Evolutionary conservation across 2,888 invertebrate species (phyloP).

Genomic region (Napeogenes inachia): DNA sequence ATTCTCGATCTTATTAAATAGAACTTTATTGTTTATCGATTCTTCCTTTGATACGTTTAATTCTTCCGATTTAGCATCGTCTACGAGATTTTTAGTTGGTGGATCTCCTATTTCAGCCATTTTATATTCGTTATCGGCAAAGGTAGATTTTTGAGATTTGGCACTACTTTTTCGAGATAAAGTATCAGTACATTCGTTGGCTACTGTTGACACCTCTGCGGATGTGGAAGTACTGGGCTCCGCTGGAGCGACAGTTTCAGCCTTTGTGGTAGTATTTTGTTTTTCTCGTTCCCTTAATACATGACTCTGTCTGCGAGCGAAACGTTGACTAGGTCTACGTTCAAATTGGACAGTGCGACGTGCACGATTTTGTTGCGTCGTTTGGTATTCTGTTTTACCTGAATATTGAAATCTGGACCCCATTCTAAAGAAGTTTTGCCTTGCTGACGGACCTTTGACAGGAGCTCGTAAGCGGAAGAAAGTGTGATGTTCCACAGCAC

Average conservation of each 20-base stretch:
- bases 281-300: slow-evolving; percentile 88
- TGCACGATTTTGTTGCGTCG: slow-evolving; percentile 92
- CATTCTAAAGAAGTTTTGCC: slow-evolving; percentile 98
- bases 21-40: slow-evolving; percentile 67
- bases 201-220: slow-evolving; percentile 40
- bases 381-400: slow-evolving; percentile 98
- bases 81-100: slow-evolving; percentile 63
- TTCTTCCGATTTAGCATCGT: slow-evolving; percentile 59
- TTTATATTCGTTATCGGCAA: slow-evolving; percentile 53
- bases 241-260: slow-evolving; percentile 47
- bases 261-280: slow-evolving; percentile 61
- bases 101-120: slow-evolving; percentile 52
- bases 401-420: slow-evolving; percentile 96
- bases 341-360: slow-evolving; percentile 97
- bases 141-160: slow-evolving; percentile 75
- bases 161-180: slow-evolving; percentile 76
- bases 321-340: slow-evolving; percentile 96
- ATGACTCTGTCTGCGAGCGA: slow-evolving; percentile 94
- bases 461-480: slow-evolving; percentile 97
- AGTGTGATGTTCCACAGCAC: slow-evolving; percentile 99
- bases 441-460: slow-evolving; percentile 90
- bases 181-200: slow-evolving; percentile 47
- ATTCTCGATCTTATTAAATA: slow-evolving; percentile 64
- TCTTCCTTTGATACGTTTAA: slow-evolving; percentile 67
- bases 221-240: slow-evolving; percentile 59